A percentile compares a stretch with the other conserved stretches of the same genome.
Evolutionary conservation across 2,113 vertebrate species (phyloP).

Genomic region (Theristicus caerulescens): DNA sequence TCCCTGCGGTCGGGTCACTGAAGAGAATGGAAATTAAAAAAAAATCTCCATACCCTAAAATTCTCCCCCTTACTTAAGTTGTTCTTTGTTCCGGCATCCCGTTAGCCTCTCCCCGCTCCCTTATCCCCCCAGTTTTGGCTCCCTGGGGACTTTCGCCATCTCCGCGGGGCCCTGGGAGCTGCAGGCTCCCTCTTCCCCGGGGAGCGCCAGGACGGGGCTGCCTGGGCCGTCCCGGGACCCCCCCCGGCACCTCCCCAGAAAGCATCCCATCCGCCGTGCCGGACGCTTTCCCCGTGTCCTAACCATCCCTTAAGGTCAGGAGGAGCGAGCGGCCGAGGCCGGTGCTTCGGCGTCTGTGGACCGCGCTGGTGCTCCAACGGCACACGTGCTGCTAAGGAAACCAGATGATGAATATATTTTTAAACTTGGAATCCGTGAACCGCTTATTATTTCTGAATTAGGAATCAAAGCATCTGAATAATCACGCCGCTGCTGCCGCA

Average conservation of each 20-base stretch:
- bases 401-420: conserved; percentile 73
- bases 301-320: background rate
- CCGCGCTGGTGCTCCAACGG: background rate
- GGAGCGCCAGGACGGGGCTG: background rate
- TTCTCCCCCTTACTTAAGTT: background rate
- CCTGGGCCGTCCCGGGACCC: background rate
- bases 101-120: background rate
- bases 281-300: background rate
- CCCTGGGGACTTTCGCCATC: background rate
- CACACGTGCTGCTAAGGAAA: conserved; percentile 20
- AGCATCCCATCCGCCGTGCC: rapidly evolving
- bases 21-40: background rate
- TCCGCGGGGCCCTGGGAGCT: background rate
- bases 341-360: background rate
- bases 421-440: conserved; percentile 74
- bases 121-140: background rate
- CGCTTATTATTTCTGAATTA: conserved; percentile 77
- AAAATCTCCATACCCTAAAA: background rate
- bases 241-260: background rate
- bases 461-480: conserved; percentile 70
- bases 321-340: background rate
- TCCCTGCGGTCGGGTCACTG: rapidly evolving
- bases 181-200: too few species aligned
- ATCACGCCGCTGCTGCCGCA: conserved; percentile 40
- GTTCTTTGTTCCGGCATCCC: background rate